Percentiles rank a stretch among this genome's conserved stretches.
phyloP scores from a whole-genome alignment of 1,140 invertebrate species.

The Macrotrachela quadricornifera region DNA sequence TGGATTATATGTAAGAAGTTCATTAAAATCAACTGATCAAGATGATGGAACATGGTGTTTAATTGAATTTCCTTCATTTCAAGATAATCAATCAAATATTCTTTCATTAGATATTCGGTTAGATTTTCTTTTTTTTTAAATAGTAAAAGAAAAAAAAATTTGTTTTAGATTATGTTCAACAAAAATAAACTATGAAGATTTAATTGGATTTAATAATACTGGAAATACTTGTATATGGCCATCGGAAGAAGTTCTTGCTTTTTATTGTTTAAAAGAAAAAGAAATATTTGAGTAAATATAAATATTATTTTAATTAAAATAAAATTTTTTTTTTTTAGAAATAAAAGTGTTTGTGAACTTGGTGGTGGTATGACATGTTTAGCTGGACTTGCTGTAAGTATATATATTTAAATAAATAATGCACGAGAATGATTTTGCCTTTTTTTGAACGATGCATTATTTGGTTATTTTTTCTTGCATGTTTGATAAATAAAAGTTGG shows the following conservation, averaged over 20 bases:
- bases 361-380: conserved; percentile 62
- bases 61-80: too few species aligned
- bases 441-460: not conserved
- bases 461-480: not conserved
- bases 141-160: too few species aligned
- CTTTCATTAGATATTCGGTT: too few species aligned
- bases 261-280: conserved; percentile 46
- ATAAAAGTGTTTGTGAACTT: conserved; percentile 47
- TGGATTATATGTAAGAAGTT: too few species aligned
- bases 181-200: conserved; percentile 11
- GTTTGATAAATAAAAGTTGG: conserved; percentile 12
- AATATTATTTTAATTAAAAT: not conserved
- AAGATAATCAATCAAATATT: too few species aligned
- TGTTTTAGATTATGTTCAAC: too few species aligned
- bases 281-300: conserved; percentile 35
- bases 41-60: too few species aligned
- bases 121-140: too few species aligned
- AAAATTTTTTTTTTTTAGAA: conserved; percentile 16
- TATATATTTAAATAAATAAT: too few species aligned
- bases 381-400: conserved; percentile 43
- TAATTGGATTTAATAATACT: conserved; percentile 68
- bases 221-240: conserved; percentile 77
- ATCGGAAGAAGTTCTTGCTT: conserved; percentile 58
- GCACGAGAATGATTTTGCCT: not conserved
- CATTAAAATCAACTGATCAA: too few species aligned